Conservation (phyloP, 2,888 invertebrate genomes). For the Alsophila aescularia region DNA sequence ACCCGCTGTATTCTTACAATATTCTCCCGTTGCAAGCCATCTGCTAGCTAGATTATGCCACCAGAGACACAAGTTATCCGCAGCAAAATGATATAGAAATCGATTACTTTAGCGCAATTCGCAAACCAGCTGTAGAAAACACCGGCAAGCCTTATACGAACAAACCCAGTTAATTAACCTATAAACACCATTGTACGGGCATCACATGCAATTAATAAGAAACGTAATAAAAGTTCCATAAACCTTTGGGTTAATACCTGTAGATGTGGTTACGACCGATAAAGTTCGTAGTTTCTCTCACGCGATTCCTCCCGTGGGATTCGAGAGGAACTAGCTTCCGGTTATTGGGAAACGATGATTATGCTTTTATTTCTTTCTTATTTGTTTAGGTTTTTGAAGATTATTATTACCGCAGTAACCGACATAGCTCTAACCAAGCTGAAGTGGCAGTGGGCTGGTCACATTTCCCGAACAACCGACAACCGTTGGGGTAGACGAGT, state of each 20-base stretch:
- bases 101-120: too few relatives aligned
- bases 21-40: too few relatives aligned
- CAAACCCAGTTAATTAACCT: too few relatives aligned
- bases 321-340: not conserved
- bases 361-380: not conserved
- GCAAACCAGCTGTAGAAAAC: too few relatives aligned
- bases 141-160: too few relatives aligned
- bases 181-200: not conserved
- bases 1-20: too few relatives aligned
- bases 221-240: slow-evolving; percentile 24
- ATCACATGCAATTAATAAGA: slow-evolving; percentile 29
- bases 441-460: too few relatives aligned
- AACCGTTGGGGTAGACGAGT: too few relatives aligned
- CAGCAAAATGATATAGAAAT: not conserved
- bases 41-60: too few relatives aligned
- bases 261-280: slow-evolving; percentile 25
- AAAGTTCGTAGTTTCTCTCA: slow-evolving; percentile 17
- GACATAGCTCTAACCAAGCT: too few relatives aligned
- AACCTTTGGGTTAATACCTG: slow-evolving; percentile 20
- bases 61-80: too few relatives aligned
- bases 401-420: not conserved
- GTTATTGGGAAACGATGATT: not conserved
- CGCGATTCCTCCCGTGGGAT: slow-evolving; percentile 1
- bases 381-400: not conserved
- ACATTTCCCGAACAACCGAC: too few relatives aligned